Base-by-base conservation (phyloP, 1,140 invertebrate species). In the Monomorium pharaonis region DNA sequence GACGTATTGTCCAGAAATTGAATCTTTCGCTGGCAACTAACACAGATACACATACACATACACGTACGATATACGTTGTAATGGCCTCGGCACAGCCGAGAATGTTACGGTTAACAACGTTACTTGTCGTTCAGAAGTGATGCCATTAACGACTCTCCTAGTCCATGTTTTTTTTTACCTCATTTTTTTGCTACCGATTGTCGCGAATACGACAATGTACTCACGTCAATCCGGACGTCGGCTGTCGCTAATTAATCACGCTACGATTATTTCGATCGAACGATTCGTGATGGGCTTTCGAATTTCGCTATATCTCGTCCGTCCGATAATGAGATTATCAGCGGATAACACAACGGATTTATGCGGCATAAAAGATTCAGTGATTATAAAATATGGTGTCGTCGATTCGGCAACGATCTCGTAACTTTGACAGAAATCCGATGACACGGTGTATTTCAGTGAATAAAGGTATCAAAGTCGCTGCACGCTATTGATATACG, bases 1-100 rank as follows among this genome's bases (percentile, higher is more conserved):
- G 30, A 33, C n/a, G 67, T 83, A 83, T 83, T 83, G 67, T 83
- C 49, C 51, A 83, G 78, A 83, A 72, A 83, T 83, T 83, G 49
- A 83, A 83, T 83, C 78, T 56, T 74, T 83, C 33, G 27, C 67
- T 21, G 65, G 67, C 42, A 44, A 51, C 47, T 74, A 83, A 72
- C 65, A 10, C 10, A 63, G 30, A 37, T 9, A 21, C 24, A 27
- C 56, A 30, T 14, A 16, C 4, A 27, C 27, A 60, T 2, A 60
- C 47, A 18, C 49, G 51, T 33, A 5, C 37, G 37, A 37, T 37
- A 58, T 44, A 54, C 54, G 78, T 60, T 83, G 51, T 74, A 60
- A 47, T 72, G 54, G 54, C 69, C 56, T 58, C 37, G 51, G 27
- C 9, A 21, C 67, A 74, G 9, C 67, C 37, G 37, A 37, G 67